Conservation (phyloP, 2,113 vertebrate species). For the Dipodomys merriami region DNA sequence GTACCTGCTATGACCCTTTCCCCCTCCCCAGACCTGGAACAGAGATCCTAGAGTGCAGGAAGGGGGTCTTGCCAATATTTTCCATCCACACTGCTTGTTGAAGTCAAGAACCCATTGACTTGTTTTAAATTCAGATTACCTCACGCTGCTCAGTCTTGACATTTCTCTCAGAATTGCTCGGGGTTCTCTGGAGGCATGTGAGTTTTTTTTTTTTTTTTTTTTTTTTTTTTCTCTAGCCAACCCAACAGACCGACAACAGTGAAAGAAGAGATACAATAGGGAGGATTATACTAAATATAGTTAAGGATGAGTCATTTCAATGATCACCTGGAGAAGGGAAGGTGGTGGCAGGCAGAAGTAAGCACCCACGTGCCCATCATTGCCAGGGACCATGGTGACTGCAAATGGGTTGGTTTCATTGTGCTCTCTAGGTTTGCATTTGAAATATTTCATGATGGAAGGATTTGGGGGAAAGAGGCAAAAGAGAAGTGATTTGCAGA, state of each 20-base stretch:
- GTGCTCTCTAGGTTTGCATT: neutral
- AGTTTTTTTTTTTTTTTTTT: neutral
- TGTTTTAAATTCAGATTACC: neutral
- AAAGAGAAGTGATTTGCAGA: neutral
- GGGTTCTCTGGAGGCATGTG: neutral
- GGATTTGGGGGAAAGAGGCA: neutral
- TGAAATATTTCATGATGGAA: neutral
- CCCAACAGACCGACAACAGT: neutral
- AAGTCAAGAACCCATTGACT: neutral
- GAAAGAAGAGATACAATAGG: neutral
- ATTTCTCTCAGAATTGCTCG: neutral
- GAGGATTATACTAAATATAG: neutral
- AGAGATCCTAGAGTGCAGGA: neutral
- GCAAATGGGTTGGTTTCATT: neutral
- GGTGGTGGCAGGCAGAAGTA: no score
- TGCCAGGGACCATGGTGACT: no score
- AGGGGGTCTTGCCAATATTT: neutral
- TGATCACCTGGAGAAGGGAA: neutral
- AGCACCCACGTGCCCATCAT: no score
- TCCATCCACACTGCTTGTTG: accelerated
- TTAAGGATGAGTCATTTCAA: neutral
- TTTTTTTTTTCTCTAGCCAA: neutral
- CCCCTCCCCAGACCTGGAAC: neutral
- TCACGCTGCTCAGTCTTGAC: neutral
- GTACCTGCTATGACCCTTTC: no score